Evolutionary conservation across 2,888 invertebrate genomes (phyloP), one percentile per base, ranked within the genome.

Genomic region (Netelia virgata): DNA sequence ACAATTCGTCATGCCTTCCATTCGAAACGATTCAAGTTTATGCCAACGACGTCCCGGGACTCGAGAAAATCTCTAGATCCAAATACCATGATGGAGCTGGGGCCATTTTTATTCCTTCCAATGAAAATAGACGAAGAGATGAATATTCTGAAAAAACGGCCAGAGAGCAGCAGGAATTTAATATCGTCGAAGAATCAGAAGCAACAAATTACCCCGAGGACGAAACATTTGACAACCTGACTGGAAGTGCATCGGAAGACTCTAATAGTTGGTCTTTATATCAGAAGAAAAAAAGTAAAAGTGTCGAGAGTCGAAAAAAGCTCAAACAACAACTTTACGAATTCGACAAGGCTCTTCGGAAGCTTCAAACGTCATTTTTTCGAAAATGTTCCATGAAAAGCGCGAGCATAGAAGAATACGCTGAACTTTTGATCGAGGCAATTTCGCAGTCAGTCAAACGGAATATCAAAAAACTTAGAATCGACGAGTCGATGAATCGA

Each of bases 401-500:
- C 10, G 11, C 14, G 1, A 14, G 74, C n/a, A 66, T n/a, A 11
- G 74, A 82, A 1, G 74, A 83, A 73, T 74, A 81, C 61, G 79
- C 77, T 8, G 69, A 68, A 11, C 76, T 36, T 68, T 76, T 83
- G 28, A 85, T 87, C 68, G 84, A 87, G 10, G 64, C 57, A 2
- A 82, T 87, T 23, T 18, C 85, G 28, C 76, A 80, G 23, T 84
- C 82, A 5, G 76, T 87, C 18, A 87, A 83, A 82, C 73, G 74
- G 14, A 79, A 82, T 77, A 86, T 82, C 23, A 28, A 16, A 1
- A 66, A 86, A 78, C 84, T 87, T 80, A 79, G 36, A n/a, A 23
- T 10, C 47, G 47, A 10, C 23, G 0, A 41, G n/a, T 9, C 47
- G 63, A 50, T 28, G 23, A 10, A 14, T 55, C n/a, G 55, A 6